Evolutionary conservation across 2,797 vertebrate species (phyloP).

Genomic region (Platyrinchus mystaceus): DNA sequence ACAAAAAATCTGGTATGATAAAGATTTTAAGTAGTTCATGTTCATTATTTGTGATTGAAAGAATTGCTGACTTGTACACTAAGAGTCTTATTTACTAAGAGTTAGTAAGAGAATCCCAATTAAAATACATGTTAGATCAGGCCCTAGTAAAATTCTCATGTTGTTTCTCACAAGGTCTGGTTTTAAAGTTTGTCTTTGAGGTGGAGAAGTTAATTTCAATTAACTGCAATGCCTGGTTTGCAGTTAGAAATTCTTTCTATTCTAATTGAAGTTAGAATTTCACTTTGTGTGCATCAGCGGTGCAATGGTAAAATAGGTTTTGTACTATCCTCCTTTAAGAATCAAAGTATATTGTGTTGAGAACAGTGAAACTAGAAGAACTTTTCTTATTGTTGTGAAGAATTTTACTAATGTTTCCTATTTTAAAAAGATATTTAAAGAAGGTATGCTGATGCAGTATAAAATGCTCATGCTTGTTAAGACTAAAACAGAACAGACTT

Average conservation of each 20-base stretch:
- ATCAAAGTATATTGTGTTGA: background rate
- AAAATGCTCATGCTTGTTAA: background rate
- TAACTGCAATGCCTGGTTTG: background rate
- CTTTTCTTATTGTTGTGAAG: background rate
- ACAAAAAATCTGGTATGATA: background rate
- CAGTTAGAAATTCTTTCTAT: background rate
- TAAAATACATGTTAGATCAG: background rate
- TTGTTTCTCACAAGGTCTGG: background rate
- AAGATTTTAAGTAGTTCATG: conserved; percentile 37
- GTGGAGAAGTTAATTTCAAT: background rate
- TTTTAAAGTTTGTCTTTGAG: background rate
- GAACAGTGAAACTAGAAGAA: background rate
- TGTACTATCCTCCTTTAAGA: background rate
- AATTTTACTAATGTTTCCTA: background rate
- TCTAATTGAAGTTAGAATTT: background rate
- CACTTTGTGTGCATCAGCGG: background rate
- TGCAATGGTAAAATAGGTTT: background rate
- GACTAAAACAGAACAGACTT: background rate
- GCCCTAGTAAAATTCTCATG: background rate
- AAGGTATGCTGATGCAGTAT: background rate
- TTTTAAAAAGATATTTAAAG: background rate
- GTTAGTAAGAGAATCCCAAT: background rate
- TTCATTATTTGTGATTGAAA: conserved; percentile 52
- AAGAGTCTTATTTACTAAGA: background rate
- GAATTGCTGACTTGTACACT: background rate